A percentile compares a stretch with the other conserved stretches of the same genome.
Conservation (phyloP, 2,113 vertebrate genomes). For the Alexandromys fortis region DNA sequence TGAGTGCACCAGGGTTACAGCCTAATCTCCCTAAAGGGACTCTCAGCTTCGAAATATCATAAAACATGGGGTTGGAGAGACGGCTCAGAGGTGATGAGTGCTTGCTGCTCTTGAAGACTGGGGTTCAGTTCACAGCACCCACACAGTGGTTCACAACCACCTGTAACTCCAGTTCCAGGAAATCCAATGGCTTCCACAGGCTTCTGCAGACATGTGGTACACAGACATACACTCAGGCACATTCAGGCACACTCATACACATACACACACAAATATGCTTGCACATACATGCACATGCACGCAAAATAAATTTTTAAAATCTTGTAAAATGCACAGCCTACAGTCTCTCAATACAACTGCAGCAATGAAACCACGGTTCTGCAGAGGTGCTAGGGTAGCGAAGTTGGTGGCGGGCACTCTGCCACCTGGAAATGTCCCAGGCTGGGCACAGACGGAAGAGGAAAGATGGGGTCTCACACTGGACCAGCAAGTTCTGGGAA, state of each 20-base stretch:
- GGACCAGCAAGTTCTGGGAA: neutral
- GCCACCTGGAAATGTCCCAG: neutral
- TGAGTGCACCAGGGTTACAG: rapidly evolving
- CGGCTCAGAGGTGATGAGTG: neutral
- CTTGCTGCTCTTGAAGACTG: neutral
- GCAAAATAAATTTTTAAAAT: no score
- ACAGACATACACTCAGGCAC: neutral
- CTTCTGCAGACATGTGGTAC: neutral
- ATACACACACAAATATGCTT: neutral
- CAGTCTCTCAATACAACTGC: no score
- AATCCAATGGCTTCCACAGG: neutral
- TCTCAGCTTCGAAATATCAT: neutral
- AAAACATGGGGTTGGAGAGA: neutral
- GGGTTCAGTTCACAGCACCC: neutral
- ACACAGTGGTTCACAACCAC: neutral
- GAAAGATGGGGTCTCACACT: neutral
- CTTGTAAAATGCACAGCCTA: neutral
- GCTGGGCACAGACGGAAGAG: neutral
- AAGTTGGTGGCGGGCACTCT: neutral
- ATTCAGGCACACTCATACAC: neutral
- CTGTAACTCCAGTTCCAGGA: neutral
- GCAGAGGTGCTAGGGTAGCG: neutral
- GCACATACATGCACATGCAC: no score
- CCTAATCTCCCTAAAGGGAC: neutral
- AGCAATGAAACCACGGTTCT: neutral